Conservation (phyloP, 2,888 invertebrate genomes). For the Ormyrus rosae region DNA sequence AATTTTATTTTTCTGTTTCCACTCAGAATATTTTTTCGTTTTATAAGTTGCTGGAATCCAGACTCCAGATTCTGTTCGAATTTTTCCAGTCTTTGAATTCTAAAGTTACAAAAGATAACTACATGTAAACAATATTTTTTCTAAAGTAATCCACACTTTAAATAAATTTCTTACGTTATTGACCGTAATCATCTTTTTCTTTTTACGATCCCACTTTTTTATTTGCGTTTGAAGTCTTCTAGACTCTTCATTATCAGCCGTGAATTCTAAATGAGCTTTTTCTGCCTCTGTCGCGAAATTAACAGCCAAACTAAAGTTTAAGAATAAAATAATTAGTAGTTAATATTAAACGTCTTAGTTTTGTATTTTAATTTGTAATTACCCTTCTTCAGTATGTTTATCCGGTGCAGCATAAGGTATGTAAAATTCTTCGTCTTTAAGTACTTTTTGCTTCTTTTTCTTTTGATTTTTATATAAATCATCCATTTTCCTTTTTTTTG, state of each 20-base stretch:
- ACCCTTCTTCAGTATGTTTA: conserved; percentile 90
- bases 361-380: conserved; percentile 61
- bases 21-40: conserved; percentile 90
- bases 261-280: conserved; percentile 88
- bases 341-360: conserved; percentile 2
- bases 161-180: conserved; percentile 77
- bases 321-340: neutral
- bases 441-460: conserved; percentile 77
- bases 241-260: conserved; percentile 86
- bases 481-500: conserved; percentile 79
- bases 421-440: conserved; percentile 87
- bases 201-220: conserved; percentile 94
- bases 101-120: conserved; percentile 62
- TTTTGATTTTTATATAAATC: conserved; percentile 77
- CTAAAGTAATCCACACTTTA: conserved; percentile 49
- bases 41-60: conserved; percentile 97
- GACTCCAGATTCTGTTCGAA: conserved; percentile 95
- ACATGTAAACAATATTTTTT: no score
- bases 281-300: conserved; percentile 88
- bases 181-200: conserved; percentile 93
- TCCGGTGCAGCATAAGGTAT: conserved; percentile 91
- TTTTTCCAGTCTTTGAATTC: conserved; percentile 83
- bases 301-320: conserved; percentile 82
- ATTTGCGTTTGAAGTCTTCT: conserved; percentile 80
- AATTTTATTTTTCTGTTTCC: conserved; percentile 87